phyloP scores from a whole-genome alignment of 2,888 invertebrate genomes.

The Dascillus cervinus region DNA sequence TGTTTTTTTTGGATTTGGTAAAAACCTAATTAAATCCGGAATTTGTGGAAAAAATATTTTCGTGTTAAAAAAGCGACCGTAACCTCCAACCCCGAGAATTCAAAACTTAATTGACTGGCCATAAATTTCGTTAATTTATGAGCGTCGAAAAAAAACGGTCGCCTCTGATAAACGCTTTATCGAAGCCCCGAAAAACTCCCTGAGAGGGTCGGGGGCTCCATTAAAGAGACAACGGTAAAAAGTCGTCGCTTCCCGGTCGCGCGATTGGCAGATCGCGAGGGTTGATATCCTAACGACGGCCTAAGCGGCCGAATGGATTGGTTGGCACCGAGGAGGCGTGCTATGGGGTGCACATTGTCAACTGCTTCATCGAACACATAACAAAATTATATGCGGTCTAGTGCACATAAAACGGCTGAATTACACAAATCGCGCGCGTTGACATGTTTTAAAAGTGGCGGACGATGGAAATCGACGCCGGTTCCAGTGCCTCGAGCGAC shows the following conservation, averaged over 20 bases:
- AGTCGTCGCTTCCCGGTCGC: neutral
- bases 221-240: constrained; percentile 3
- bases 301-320: constrained; percentile 13
- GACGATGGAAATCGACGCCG: constrained; percentile 30
- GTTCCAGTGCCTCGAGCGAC: constrained; percentile 37
- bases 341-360: constrained; percentile 17
- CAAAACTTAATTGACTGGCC: no score
- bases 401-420: neutral
- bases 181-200: no score
- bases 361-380: constrained; percentile 13
- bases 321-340: constrained; percentile 17
- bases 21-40: neutral
- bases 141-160: no score
- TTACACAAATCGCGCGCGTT: no score
- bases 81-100: no score
- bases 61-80: no score
- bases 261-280: constrained; percentile 25
- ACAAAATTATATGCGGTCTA: constrained; percentile 15
- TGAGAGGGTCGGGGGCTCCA: no score
- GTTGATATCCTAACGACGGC: constrained; percentile 28
- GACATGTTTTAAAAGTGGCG: no score
- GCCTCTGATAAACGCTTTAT: no score
- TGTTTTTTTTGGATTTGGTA: neutral
- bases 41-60: neutral
- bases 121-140: no score